These are phyloP conservation scores for Macrostomum cliftonense DNA, from an alignment of 2,888 invertebrate species.

Conservation along the genomic window DNA sequence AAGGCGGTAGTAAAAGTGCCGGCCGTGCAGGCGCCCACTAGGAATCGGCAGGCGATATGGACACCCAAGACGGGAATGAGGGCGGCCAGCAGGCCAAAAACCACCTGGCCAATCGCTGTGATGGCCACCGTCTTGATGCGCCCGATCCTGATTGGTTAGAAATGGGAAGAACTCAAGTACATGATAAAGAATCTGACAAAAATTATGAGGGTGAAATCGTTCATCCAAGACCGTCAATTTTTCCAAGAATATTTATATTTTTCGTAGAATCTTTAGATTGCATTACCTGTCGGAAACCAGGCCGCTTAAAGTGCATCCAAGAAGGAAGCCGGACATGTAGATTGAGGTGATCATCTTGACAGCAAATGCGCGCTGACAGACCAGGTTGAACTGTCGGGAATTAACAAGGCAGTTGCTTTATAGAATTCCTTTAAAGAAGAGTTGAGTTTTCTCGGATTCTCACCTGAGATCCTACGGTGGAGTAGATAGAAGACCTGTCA, in stretches of 20 bases:
- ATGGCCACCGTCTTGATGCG: slow-evolving; percentile 18
- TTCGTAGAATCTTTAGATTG: too few relatives aligned
- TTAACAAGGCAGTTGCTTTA: neutral
- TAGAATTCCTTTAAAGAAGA: too few relatives aligned
- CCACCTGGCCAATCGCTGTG: slow-evolving; percentile 14
- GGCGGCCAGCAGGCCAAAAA: slow-evolving; percentile 17
- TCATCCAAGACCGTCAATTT: too few relatives aligned
- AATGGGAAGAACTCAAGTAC: neutral
- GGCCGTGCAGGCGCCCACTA: slow-evolving; percentile 18
- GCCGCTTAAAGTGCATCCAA: slow-evolving; percentile 16
- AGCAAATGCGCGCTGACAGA: slow-evolving; percentile 15
- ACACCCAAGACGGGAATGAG: slow-evolving; percentile 17
- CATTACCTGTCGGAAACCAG: slow-evolving; percentile 16
- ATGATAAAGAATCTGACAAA: too few relatives aligned
- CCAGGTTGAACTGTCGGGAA: slow-evolving; percentile 14
- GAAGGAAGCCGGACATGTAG: slow-evolving; percentile 17
- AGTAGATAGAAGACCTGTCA: slow-evolving; percentile 2
- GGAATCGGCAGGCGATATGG: slow-evolving; percentile 18
- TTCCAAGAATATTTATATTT: too few relatives aligned
- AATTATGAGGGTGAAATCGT: too few relatives aligned
- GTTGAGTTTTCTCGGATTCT: neutral
- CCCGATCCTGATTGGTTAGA: slow-evolving; percentile 18
- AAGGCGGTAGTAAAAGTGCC: slow-evolving; percentile 21
- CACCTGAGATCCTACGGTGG: slow-evolving; percentile 3
- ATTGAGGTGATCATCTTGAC: slow-evolving; percentile 15